Evolutionary conservation across 2,113 vertebrate species (phyloP), one percentile per base, ranked within the genome.

Genomic region (rat (Rattus norvegicus)): DNA sequence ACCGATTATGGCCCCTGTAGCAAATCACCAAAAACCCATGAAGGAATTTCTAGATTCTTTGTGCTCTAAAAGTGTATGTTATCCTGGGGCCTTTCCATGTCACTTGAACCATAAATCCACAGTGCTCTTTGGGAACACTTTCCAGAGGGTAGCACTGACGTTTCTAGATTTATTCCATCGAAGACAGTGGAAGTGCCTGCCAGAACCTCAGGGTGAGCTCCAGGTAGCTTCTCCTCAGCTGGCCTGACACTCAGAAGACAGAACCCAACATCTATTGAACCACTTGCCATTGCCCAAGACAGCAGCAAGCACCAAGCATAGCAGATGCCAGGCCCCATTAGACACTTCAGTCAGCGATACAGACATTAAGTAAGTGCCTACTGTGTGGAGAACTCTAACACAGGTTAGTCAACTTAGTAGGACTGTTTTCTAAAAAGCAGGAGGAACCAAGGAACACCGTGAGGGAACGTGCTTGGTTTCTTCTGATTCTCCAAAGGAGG

Each of bases 51-150:
- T 54, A 52, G 65, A 47, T 26, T 36, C 61, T 93, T 83, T 52
- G 67, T 6, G 59, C 30, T 56, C 22, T 59, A 7, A 9, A 28
- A 17, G 36, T 17, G 0, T 43, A n/a, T 69, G 52, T 65, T 26
- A 76, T 52, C 52, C 52, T 61, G 28, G 61, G 47, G 43, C 65
- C 36, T 39, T 93, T 22, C 89, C 54, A 17, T 24, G 26, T 22
- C 19, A 79, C 10, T 49, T 72, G 30, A 77, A n/a, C 52, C 54
- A 19, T 12, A 93, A 2, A 2, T 59, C 52, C 56, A 20, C 1
- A 30, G 19, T 87, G 73, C 28, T 43, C 28, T 80, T 85, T 56
- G 87, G 95, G 28, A 96, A 96, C 59, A 11, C 30, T 56, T 84
- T 85, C 73, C 26, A 36, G n/a, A 56, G 28, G 36, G 14, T 22